Percentiles rank a stretch among this genome's conserved stretches.
phyloP scores from a whole-genome alignment of 2,113 vertebrate species.

The Beaufortia kweichowensis region DNA sequence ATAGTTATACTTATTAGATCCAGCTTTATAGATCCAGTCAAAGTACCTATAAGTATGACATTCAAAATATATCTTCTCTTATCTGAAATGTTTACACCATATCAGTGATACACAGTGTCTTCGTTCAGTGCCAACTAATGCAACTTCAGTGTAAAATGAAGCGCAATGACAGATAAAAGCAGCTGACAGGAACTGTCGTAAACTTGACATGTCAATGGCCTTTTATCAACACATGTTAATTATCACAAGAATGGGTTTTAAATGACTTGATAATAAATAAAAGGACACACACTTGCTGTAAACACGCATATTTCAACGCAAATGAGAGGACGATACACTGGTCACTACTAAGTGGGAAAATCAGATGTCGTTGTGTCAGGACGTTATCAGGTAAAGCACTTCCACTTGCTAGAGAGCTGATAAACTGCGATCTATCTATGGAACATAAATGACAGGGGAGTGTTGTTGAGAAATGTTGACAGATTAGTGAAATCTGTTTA shows the following conservation, averaged over 20 bases:
- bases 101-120: background rate
- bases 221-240: background rate
- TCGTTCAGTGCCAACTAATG: background rate
- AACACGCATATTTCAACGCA: background rate
- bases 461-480: constrained; percentile 34
- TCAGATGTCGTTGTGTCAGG: background rate
- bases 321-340: background rate
- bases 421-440: background rate
- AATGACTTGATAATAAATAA: background rate
- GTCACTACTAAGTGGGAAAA: background rate
- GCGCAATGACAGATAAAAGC: background rate
- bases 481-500: constrained; percentile 31
- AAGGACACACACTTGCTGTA: background rate
- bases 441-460: background rate
- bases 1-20: background rate
- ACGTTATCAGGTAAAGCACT: background rate
- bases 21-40: background rate
- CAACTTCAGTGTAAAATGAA: background rate
- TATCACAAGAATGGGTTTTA: background rate
- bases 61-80: background rate
- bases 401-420: background rate
- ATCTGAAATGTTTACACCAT: background rate
- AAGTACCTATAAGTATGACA: background rate
- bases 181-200: background rate
- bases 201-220: background rate